Base-by-base conservation (phyloP, 1,140 invertebrate species). In the Ericerus pela region DNA sequence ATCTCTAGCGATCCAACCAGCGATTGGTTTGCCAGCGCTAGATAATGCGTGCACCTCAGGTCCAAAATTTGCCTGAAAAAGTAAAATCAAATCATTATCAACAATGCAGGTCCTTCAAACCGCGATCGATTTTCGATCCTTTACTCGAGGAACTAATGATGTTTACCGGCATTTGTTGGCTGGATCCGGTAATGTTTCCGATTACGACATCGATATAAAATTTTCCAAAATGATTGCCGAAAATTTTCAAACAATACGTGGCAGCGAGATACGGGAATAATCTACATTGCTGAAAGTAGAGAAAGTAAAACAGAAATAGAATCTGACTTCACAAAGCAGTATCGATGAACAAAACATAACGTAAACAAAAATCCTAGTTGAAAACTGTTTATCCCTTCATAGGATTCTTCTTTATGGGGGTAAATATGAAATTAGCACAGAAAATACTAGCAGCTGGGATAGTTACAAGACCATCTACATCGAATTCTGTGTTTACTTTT, bases 41-140 rank as follows among this genome's bases (percentile, higher is more conserved):
- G 91, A 89, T 55, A 96, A 66, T 12, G 84, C 90, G 70, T 98
- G 93, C 53, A 96, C 82, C 74, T 98, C 94, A 33, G 82, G 76
- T 0, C 84, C 84, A 57, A 80, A 72, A 37, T 79, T 37, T 31
- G 78, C 79, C 79, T 79, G 47, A n/a, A 62, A 61, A 56, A 41
- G 4, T 5, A 47, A 22, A 20, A 47, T 47, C 11, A 24, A 41
- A 41, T 41, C 57, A 24, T 54, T 52, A 26, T 54, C n/a, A 1
- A 36, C 27, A 38, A 6, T 22, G 26, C 4, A 47, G 26, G 5
- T 41, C 20, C n/a, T 41, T 41, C 41, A 47, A 47, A 3, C 12
- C 3, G 18, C 10, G n/a, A n/a, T n/a, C n/a, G n/a, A n/a, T n/a
- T n/a, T n/a, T n/a, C n/a, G 20, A 47, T 47, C 4, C 30, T 8